Base-by-base conservation (phyloP, 92 coral and sea anemone genomes). In the Bergia puertoricense region DNA sequence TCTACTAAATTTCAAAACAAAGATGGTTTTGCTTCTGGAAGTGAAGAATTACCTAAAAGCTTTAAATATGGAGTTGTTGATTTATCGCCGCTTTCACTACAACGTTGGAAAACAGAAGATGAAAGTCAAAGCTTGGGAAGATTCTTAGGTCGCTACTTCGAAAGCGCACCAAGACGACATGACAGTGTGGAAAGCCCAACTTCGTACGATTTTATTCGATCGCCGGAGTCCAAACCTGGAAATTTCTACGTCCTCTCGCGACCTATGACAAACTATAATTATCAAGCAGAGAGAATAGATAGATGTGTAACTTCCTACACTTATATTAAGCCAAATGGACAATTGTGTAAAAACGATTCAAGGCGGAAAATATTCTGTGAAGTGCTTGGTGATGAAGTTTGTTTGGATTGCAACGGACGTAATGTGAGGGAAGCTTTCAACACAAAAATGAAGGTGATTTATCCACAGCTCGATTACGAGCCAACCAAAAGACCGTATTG, bases 141-240 rank as follows among this genome's bases (percentile, higher is more conserved):
- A 79, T 37, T 51, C 68, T 30, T 82, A 10, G 10, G 86, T 41
- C 76, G 62, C 41, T 66, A 20, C 59, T 7, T 8, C 5, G n/a
- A 66, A 67, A 42, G 62, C 54, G 72, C 73, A 30, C 30, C 30
- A 81, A 81, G 45, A 44, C 76, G 30, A 45, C 46, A 87, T 85
- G 79, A 46, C 85, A 39, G 46, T 66, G 16, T 39, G 8, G 84
- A 80, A 20, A 82, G 82, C 13, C 85, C 48, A 16, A 30, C 73
- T 37, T 66, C 77, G 41, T 94, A 92, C 57, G 57, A 85, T 41
- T 51, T 39, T 42, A 65, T 90, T 2, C 91, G 81, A 38, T 92
- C 95, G 18, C 94, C 93, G 16, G 94, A 90, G 72, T 94, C 88
- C 76, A 92, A 90, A 57, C 93, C 96, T n/a, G 96, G 95, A 6